Conservation (phyloP, 2,888 invertebrate genomes). For the Phytoseiulus persimilis region DNA sequence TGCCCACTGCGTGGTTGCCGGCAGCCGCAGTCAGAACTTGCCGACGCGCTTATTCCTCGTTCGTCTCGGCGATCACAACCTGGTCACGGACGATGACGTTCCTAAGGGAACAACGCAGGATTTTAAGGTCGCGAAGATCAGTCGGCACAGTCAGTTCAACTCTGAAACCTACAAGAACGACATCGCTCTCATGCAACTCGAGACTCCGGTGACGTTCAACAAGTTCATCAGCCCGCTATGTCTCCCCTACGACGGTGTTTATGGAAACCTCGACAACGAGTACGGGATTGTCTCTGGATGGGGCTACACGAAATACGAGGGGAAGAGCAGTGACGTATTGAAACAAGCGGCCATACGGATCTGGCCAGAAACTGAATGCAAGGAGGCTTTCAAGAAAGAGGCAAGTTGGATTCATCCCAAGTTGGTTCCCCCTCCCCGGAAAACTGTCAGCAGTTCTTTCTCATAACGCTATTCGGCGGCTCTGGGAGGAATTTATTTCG, state of each 20-base stretch:
- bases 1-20: conserved; percentile 60
- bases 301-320: conserved; percentile 55
- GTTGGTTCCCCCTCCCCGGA: too few relatives aligned
- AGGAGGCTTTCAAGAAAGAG: conserved; percentile 17
- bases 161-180: conserved; percentile 61
- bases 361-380: conserved; percentile 23
- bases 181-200: conserved; percentile 61
- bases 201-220: conserved; percentile 41
- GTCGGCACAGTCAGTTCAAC: conserved; percentile 64
- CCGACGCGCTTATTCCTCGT: conserved; percentile 49
- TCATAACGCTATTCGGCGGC: too few relatives aligned
- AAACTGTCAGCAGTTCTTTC: too few relatives aligned
- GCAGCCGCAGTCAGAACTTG: conserved; percentile 35
- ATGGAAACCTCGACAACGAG: conserved; percentile 41
- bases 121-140: conserved; percentile 51
- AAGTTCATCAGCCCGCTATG: conserved; percentile 42
- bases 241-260: conserved; percentile 44
- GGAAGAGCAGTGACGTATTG: background rate
- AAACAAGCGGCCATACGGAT: conserved; percentile 21
- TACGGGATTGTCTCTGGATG: conserved; percentile 62
- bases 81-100: background rate
- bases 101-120: conserved; percentile 40
- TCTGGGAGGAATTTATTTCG: too few relatives aligned
- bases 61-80: conserved; percentile 63
- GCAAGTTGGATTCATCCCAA: background rate